Evolutionary conservation across 2,888 invertebrate species (phyloP), one percentile per base, ranked within the genome.

Genomic region (Xiphydria camelus): DNA sequence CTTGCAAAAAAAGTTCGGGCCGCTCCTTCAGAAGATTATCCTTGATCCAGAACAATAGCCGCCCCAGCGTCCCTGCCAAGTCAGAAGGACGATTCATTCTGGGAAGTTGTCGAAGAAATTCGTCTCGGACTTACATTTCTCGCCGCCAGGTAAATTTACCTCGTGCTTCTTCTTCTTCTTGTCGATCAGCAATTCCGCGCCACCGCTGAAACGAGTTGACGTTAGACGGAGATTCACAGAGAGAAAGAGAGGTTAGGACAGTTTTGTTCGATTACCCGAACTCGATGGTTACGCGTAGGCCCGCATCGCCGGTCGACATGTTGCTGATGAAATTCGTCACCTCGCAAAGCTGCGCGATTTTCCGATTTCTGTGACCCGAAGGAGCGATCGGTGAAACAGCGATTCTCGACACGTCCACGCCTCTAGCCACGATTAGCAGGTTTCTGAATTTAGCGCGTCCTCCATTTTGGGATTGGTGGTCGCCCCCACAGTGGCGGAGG

Each of bases 131-230:
- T 77, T 75, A 83, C 82, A 83, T 57, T 76, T 72, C 47, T 82
- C 80, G 40, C 77, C 76, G 14, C 77, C 70, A 0, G 78, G 74
- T 45, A 89, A 87, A 55, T 92, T 74, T 18, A 78, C 75, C 0
- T 93, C 73, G 45, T 86, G 79, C 36, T 88, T 83, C 41, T 80
- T 82, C 68, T 93, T 93, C 39, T 87, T 81, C 63, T 90, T 91
- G 53, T 88, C 88, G 73, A 95, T 92, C 1, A 96, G 76, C n/a
- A 93, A 73, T 70, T 96, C 95, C 0, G 94, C 93, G 2, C 96
- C 96, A 9, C 96, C 95, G 29, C 91, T 90, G 63, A 75, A 84
- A 66, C 71, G 37, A 19, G 2, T 4, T 35, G 10, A 52, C 19
- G 25, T 41, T 40, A 47, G 12, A 41, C 45, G 40, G 2, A 10